Evolutionary conservation across 1,140 invertebrate genomes (phyloP).

Genomic region (Pygmarrhopalites habei): DNA sequence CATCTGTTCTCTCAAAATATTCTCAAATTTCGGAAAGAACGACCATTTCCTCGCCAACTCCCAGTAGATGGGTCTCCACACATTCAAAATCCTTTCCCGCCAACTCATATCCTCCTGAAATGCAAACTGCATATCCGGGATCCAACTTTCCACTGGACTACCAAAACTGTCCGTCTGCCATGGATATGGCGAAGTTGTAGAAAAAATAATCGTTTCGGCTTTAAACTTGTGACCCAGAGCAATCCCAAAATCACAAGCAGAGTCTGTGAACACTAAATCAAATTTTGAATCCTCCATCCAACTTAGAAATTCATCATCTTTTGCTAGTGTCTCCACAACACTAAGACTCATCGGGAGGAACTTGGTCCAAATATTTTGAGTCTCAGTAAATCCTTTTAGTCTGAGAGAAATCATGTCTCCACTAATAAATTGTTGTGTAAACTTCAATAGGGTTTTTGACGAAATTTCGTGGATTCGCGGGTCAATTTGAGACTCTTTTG

Average conservation of each 20-base stretch:
- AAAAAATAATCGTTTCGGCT: conserved; percentile 14
- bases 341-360: neutral
- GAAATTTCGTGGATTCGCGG: conserved; percentile 21
- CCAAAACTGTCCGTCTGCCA: conserved; percentile 17
- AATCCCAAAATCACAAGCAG: conserved; percentile 38
- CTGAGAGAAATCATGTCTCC: neutral
- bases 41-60: neutral
- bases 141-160: conserved; percentile 7
- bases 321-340: neutral
- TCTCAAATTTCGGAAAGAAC: conserved; percentile 11
- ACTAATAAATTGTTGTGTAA: neutral
- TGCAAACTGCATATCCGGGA: conserved; percentile 17
- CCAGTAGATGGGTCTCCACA: conserved; percentile 2
- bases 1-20: conserved; percentile 6
- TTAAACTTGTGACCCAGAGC: conserved; percentile 27
- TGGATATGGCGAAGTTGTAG: neutral
- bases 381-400: neutral
- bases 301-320: neutral
- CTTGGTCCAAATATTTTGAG: neutral
- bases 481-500: conserved; percentile 15
- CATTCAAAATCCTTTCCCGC: conserved; percentile 9
- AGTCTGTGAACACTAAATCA: conserved; percentile 41
- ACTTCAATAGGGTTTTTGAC: conserved; percentile 6
- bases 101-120: conserved; percentile 13
- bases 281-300: conserved; percentile 19